Conservation (phyloP, 2,888 invertebrate species). For the Nipponacmea schrenckii region DNA sequence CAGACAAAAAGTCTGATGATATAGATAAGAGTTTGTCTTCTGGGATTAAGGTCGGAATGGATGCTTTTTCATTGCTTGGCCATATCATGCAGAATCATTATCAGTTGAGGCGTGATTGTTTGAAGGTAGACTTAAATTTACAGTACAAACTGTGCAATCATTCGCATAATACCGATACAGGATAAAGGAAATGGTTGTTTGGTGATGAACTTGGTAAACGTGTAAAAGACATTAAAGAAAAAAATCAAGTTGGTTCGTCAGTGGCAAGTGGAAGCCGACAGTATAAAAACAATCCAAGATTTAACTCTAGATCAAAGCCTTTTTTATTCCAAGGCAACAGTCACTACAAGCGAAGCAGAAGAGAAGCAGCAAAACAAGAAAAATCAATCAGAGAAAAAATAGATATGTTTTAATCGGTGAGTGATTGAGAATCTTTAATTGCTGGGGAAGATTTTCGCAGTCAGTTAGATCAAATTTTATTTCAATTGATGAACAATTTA, state of each 20-base stretch:
- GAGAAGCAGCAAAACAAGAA: background rate
- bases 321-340: conserved; percentile 1
- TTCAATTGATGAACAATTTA: conserved; percentile 3
- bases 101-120: too few relatives aligned
- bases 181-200: background rate
- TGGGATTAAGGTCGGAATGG: too few relatives aligned
- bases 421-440: background rate
- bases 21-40: too few relatives aligned
- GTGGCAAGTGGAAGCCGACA: background rate
- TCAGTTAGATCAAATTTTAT: background rate
- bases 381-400: background rate
- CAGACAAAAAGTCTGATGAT: too few relatives aligned
- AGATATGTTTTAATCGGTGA: background rate
- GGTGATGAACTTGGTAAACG: too few relatives aligned
- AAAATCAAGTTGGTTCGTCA: background rate
- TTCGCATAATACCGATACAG: background rate
- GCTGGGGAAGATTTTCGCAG: background rate
- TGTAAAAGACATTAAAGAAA: too few relatives aligned
- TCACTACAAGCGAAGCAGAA: background rate
- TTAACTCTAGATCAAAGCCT: background rate
- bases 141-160: background rate
- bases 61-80: too few relatives aligned
- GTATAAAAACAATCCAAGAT: background rate
- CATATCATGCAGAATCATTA: too few relatives aligned
- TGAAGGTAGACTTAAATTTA: background rate